Percentiles rank a stretch among this genome's conserved stretches.
These are phyloP conservation scores for Epinephelus cyanopodus DNA, from an alignment of 2,113 vertebrate species.

Conservation along the genomic window DNA sequence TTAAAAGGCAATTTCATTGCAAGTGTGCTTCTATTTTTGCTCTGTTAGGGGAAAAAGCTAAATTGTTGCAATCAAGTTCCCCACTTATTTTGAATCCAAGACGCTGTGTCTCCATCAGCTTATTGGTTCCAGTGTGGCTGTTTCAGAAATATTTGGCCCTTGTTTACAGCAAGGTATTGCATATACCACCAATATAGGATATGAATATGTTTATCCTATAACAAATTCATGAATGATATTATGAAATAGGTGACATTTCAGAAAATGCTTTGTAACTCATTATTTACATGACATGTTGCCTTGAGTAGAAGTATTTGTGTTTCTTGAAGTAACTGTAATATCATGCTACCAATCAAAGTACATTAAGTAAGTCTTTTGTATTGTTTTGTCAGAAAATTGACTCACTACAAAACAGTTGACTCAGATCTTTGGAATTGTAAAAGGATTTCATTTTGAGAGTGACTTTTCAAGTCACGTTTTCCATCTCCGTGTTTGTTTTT, in stretches of 20 bases:
- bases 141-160: neutral
- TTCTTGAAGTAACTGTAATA: neutral
- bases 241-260: neutral
- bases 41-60: neutral
- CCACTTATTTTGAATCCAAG: neutral
- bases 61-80: neutral
- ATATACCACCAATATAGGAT: too few species aligned
- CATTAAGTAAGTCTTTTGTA: neutral
- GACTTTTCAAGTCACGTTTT: neutral
- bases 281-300: neutral
- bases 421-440: neutral
- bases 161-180: too few species aligned
- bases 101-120: neutral
- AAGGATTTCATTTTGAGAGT: neutral
- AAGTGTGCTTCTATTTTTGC: neutral
- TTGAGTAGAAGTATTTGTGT: neutral
- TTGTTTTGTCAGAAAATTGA: too few species aligned
- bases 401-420: neutral
- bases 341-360: neutral
- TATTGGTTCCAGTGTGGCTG: neutral
- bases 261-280: too few species aligned
- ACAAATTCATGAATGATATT: neutral
- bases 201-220: too few species aligned
- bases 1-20: neutral
- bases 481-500: neutral